Evolutionary conservation across 1,140 invertebrate species (phyloP).

Genomic region (Procambarus virginalis): DNA sequence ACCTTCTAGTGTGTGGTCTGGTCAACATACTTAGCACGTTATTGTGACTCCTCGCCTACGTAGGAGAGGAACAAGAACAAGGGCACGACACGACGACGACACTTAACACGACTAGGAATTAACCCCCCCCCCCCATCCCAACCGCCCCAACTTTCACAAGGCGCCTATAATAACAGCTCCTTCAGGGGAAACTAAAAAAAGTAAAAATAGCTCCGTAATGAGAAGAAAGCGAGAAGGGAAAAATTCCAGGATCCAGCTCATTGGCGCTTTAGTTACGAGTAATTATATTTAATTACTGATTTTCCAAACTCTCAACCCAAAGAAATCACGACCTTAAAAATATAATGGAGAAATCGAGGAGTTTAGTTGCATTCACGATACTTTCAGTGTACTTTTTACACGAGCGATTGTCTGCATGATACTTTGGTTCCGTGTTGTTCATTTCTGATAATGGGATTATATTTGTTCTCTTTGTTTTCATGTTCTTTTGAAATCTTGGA

Average conservation of each 20-base stretch:
- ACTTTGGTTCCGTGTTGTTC: neutral
- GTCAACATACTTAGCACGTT: too few relatives aligned
- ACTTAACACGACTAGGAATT: too few relatives aligned
- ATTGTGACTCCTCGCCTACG: too few relatives aligned
- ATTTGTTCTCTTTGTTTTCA: neutral
- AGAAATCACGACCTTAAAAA: conserved; percentile 37
- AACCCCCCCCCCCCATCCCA: too few relatives aligned
- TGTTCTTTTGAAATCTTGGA: too few relatives aligned
- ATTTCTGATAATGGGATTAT: neutral
- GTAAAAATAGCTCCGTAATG: neutral
- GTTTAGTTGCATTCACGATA: neutral
- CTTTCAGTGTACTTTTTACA: too few relatives aligned
- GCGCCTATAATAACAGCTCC: neutral
- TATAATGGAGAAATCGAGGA: conserved; percentile 28
- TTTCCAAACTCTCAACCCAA: conserved; percentile 12
- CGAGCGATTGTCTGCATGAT: neutral
- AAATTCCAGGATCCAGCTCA: conserved; percentile 3
- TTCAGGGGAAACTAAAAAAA: neutral
- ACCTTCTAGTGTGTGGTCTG: too few relatives aligned
- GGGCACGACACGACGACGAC: too few relatives aligned
- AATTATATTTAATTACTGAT: conserved; percentile 40
- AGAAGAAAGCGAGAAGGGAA: neutral
- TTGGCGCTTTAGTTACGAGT: conserved; percentile 17
- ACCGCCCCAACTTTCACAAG: neutral
- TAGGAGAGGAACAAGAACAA: too few relatives aligned